A percentile compares a stretch with the other conserved stretches of the same genome.
Conservation (phyloP, 1,140 invertebrate genomes). For the Papilio polyxenes region DNA sequence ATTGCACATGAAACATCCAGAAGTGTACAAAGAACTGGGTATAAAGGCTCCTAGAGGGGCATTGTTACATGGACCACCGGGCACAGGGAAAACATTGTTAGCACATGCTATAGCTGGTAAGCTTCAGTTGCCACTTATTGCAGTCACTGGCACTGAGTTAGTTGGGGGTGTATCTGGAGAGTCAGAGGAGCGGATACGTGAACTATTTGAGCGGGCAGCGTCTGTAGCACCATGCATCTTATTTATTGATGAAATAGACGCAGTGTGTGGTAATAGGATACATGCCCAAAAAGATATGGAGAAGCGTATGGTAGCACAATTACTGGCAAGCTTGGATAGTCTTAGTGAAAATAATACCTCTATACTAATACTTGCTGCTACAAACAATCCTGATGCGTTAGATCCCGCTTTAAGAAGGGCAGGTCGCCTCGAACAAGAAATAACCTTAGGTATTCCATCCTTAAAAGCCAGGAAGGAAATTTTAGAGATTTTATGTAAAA, state of each 20-base stretch:
- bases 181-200: conserved; percentile 95
- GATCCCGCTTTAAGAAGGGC: conserved; percentile 96
- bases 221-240: conserved; percentile 89
- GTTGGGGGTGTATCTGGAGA: conserved; percentile 97
- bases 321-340: conserved; percentile 94
- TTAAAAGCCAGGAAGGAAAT: conserved; percentile 89
- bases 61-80: conserved; percentile 94
- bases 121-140: conserved; percentile 87
- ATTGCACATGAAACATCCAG: conserved; percentile 91
- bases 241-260: conserved; percentile 98
- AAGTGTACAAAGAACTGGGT: conserved; percentile 89
- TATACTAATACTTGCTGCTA: conserved; percentile 96
- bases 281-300: conserved; percentile 97
- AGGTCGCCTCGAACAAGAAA: conserved; percentile 96
- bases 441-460: conserved; percentile 96
- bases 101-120: conserved; percentile 95
- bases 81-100: conserved; percentile 95
- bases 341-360: conserved; percentile 84
- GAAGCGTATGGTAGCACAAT: conserved; percentile 94
- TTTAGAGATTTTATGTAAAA: conserved; percentile 86
- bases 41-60: conserved; percentile 91
- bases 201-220: conserved; percentile 93
- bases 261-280: conserved; percentile 92
- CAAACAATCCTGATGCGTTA: conserved; percentile 95
- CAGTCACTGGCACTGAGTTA: conserved; percentile 94